Base-by-base conservation (phyloP, 2,113 vertebrate genomes). In the Cyanoderma ruficeps region DNA sequence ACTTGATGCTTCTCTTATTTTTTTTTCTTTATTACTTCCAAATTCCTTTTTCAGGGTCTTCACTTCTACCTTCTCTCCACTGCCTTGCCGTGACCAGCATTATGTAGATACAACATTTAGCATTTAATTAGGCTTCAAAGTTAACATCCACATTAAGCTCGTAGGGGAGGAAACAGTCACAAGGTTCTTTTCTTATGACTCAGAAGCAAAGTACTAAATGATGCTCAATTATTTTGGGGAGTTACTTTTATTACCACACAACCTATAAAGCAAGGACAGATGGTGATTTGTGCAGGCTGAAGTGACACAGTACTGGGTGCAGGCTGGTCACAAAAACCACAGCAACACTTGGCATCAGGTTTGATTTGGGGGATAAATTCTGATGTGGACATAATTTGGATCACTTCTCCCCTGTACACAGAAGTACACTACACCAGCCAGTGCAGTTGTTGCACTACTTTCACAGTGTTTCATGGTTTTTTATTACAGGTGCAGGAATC, bases 201-300 rank as follows among this genome's bases (percentile, higher is more conserved):
- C 91, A 96, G 88, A 93, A 94, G 61, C 68, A 87, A 89, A 90
- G 86, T 30, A 95, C 72, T 78, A 80, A 75, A 63, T 17, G 68
- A 89, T 37, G 76, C 76, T 83, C 52, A 71, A 80, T 89, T 92
- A 93, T 83, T 91, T 83, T 56, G 4, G 53, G 67, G 75, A 90
- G 87, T 69, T 91, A 67, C 78, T 94, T 86, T 57, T 75, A 83
- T 81, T 77, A 81, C 83, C 72, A 89, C n/a, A 59, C 44, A 67
- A 41, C 16, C 39, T 44, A 27, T 11, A 53, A 80, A 61, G 60
- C 55, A 86, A 88, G 63, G 23, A 65, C 49, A 2, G 25, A 20
- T 15, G 53, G 64, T 33, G 71, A 64, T 67, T 16, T 47, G 33
- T 21, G 21, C 9, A 61, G 70, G 47, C n/a, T 76, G 41, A 60